Base-by-base conservation (phyloP, 2,888 invertebrate species). In the Galerucella calmariensis region DNA sequence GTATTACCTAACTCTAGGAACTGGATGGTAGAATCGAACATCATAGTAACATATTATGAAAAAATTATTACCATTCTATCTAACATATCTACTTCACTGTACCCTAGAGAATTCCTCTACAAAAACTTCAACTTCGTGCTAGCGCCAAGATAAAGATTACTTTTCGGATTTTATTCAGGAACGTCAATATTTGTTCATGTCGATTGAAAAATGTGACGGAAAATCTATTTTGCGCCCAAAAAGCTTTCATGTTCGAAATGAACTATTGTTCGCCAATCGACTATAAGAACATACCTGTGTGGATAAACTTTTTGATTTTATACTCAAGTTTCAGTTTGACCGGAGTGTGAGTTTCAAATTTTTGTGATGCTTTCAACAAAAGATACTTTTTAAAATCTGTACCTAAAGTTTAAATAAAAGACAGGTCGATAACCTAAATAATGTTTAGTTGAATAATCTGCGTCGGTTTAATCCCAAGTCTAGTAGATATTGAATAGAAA, bases 131-230 rank as follows among this genome's bases (percentile, higher is more conserved):
- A 46, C 63, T 46, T 46, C 10, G 12, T 12, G n/a, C 16, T 20
- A 65, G 63, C 46, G 20, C 11, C 11, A 65, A 11, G 20, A 41
- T 46, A 46, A 65, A 65, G 63, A 41, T 65, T 20, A 46, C n/a
- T 65, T 46, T 46, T 35, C n/a, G n/a, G 16, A 41, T 62, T 65
- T 65, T 46, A 44, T 46, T 20, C 46, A 35, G 41, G 12, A 44
- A 20, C 20, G 63, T 65, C 63, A 65, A 65, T 65, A 65, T 65
- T 65, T 65, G 63, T 65, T 20, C 20, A 20, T 12, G 63, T 65
- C 63, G 44, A 65, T 65, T 65, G 63, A 65, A 65, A 65, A 44
- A 65, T 65, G 46, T 65, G 63, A 65, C 46, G 63, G 63, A 46
- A 65, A 65, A 65, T 65, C 46, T 20, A 65, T 65, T 65, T 65